These are phyloP conservation scores for Lepidocyrtoides sp. DNA, from an alignment of 2,888 invertebrate genomes.

Conservation along the genomic window DNA sequence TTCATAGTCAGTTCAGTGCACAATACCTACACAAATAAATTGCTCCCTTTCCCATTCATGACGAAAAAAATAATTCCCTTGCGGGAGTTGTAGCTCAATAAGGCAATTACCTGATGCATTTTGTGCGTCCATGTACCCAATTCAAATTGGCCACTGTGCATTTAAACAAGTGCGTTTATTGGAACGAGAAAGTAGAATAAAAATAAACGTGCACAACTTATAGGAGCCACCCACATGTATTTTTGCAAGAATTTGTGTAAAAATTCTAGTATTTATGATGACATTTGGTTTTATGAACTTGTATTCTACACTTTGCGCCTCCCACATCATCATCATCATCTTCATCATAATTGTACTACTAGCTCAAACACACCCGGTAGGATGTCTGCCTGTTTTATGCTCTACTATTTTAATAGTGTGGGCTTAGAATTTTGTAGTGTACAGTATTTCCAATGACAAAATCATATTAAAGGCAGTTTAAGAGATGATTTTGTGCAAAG, in stretches of 20 bases:
- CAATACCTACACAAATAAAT: not conserved
- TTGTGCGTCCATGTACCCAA: not conserved
- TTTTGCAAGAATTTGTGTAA: conserved; percentile 17
- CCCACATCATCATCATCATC: not conserved
- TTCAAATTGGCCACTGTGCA: not conserved
- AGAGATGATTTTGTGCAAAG: conserved; percentile 41
- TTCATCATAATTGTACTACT: not conserved
- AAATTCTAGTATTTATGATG: conserved; percentile 15
- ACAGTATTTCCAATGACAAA: not conserved
- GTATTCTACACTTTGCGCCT: not conserved
- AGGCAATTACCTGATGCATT: too few species aligned
- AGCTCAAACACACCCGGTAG: not conserved
- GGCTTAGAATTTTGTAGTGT: not conserved
- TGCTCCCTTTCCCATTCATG: too few species aligned
- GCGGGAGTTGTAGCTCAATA: too few species aligned
- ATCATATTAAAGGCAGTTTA: conserved; percentile 4
- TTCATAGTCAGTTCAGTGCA: too few species aligned
- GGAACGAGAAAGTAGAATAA: not conserved
- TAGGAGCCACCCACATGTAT: not conserved
- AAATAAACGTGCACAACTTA: not conserved
- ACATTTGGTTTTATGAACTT: conserved; percentile 30
- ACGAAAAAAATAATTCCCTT: too few species aligned
- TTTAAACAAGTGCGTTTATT: not conserved
- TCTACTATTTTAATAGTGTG: not conserved
- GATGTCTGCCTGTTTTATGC: not conserved